Evolutionary conservation across 1,140 invertebrate species (phyloP), one percentile per base, ranked within the genome.

Genomic region (Adelges cooleyi): DNA sequence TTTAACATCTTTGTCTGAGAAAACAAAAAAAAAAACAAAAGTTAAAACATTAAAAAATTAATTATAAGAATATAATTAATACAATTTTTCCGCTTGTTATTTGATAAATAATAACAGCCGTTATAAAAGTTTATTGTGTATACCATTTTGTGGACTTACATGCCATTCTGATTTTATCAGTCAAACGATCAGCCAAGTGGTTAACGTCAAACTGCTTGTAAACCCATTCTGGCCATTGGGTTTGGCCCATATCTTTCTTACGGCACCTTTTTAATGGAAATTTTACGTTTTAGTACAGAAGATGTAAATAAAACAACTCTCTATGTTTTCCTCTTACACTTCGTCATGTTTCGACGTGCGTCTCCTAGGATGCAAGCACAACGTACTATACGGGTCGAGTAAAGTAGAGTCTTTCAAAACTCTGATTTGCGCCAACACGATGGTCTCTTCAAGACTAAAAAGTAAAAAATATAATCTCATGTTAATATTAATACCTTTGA

Each of bases 141-240:
- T n/a, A n/a, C n/a, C n/a, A n/a, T n/a, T n/a, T n/a, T n/a, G n/a
- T n/a, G n/a, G n/a, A 15, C 13, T 62, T 46, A 62, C 56, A 62
- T 0, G 44, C 18, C 42, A 62, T 33, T 62, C 33, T 62, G n/a
- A 62, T 9, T 62, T 62, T 62, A 20, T 46, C 11, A 11, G 25
- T 9, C 20, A 62, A 3, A 1, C 11, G n/a, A 11, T 23, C 42
- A 3, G 42, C 56, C 4, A 62, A n/a, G 10, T 48, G 18, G 33
- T 62, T 1, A 18, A 48, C 56, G 33, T 62, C 56, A 62, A 33
- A 62, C 13, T 62, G 56, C 33, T 46, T 62, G 44, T 62, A 62
- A 27, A 62, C 56, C 56, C 56, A 62, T 29, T 48, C 25, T 17
- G 56, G 56, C 56, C 56, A 62, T 8, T 48, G 56, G n/a, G 23